These are phyloP conservation scores for Drosophila santomea DNA, from an alignment of 1,140 invertebrate species.

Conservation along the genomic window DNA sequence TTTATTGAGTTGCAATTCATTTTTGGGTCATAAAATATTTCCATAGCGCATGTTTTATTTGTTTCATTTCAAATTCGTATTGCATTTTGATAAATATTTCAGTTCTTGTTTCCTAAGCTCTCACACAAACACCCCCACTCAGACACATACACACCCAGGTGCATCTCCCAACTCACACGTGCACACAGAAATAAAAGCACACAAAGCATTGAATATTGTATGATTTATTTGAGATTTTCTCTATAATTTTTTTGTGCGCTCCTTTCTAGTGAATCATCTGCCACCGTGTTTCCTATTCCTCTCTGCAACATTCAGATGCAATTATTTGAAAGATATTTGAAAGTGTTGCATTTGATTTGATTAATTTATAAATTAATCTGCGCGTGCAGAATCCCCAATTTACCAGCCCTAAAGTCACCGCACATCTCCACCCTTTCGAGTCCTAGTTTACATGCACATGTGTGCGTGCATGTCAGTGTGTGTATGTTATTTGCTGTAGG, in stretches of 20 bases:
- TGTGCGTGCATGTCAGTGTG: slow-evolving; percentile 17
- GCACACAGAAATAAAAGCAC: slow-evolving; percentile 22
- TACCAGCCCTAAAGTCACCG: neutral
- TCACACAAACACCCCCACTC: slow-evolving; percentile 17
- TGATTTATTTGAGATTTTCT: slow-evolving; percentile 64
- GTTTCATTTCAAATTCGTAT: slow-evolving; percentile 58
- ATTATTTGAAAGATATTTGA: slow-evolving; percentile 63
- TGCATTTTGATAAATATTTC: slow-evolving; percentile 75
- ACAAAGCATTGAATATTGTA: slow-evolving; percentile 63
- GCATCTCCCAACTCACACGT: slow-evolving; percentile 12
- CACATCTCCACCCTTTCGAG: slow-evolving; percentile 1
- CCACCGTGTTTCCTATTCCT: slow-evolving; percentile 13
- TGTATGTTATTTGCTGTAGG: slow-evolving; percentile 70
- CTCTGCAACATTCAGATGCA: slow-evolving; percentile 45
- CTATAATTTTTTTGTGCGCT: slow-evolving; percentile 30
- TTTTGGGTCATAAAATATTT: slow-evolving; percentile 62
- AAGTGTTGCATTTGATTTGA: slow-evolving; percentile 75
- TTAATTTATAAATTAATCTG: slow-evolving; percentile 77
- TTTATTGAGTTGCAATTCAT: slow-evolving; percentile 75
- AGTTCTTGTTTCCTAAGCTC: slow-evolving; percentile 62
- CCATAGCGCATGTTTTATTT: slow-evolving; percentile 70
- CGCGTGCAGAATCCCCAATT: slow-evolving; percentile 32
- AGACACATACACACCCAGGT: slow-evolving; percentile 13
- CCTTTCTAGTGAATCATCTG: slow-evolving; percentile 20
- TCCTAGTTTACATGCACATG: slow-evolving; percentile 27